Percentiles rank a stretch among this genome's conserved stretches.
Conservation (phyloP, 2,113 vertebrate genomes). For the Anolis carolinensis region DNA sequence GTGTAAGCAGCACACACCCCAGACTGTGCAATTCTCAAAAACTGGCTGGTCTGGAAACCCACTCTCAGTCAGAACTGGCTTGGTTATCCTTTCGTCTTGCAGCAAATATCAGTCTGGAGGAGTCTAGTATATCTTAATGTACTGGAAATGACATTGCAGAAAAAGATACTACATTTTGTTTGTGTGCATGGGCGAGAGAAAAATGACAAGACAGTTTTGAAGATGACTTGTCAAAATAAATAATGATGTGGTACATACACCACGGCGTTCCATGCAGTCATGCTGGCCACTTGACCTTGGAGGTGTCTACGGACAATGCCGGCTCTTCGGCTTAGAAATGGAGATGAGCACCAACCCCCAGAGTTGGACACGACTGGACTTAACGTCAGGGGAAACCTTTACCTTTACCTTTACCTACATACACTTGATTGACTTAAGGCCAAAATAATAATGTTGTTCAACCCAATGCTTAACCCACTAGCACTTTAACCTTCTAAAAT, state of each 20-base stretch:
- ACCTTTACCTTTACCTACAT: no score
- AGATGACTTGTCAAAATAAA: not conserved
- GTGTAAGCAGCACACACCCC: slow-evolving; percentile 21
- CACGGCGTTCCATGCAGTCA: no score
- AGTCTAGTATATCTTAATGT: not conserved
- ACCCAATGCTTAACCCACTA: not conserved
- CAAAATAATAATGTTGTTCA: not conserved
- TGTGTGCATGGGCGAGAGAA: not conserved
- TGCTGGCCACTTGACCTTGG: no score
- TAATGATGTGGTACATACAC: not conserved
- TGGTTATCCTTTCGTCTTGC: not conserved
- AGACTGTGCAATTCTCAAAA: slow-evolving; percentile 41
- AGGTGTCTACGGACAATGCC: no score
- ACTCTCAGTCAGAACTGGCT: not conserved
- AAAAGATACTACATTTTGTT: not conserved
- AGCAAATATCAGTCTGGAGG: not conserved
- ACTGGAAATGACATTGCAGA: not conserved
- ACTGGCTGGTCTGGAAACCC: slow-evolving; percentile 39
- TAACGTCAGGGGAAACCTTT: no score
- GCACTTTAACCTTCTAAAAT: not conserved
- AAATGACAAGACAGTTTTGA: not conserved
- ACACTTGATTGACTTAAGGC: not conserved
- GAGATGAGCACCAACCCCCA: no score
- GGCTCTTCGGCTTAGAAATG: no score
- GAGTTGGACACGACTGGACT: no score